A percentile compares a stretch with the other conserved stretches of the same genome.
Conservation (phyloP, 37 sponge, comb jelly and placozoan genomes). For the Aplysina aerophoba region DNA sequence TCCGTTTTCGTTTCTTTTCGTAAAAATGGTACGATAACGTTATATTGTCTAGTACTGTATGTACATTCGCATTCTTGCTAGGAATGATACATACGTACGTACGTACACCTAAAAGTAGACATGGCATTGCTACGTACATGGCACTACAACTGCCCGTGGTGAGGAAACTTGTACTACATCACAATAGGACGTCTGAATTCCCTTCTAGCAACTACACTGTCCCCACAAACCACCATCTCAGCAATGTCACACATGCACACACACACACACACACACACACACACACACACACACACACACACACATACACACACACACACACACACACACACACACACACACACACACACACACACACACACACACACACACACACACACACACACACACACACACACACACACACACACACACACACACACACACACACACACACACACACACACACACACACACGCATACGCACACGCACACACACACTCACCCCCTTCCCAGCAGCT, state of each 20-base stretch:
- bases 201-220: no score
- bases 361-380: slow-evolving; percentile 42
- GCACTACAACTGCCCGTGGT: no score
- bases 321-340: slow-evolving; percentile 32
- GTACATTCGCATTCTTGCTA: no score
- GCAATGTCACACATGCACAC: slow-evolving; percentile 37
- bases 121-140: no score
- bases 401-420: slow-evolving; percentile 43
- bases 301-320: slow-evolving; percentile 37
- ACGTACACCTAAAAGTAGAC: no score
- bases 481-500: slow-evolving; percentile 24
- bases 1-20: no score
- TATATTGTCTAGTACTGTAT: no score
- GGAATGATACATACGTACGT: no score
- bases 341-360: slow-evolving; percentile 40
- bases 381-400: slow-evolving; percentile 31
- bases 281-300: slow-evolving; percentile 42
- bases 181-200: no score
- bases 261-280: slow-evolving; percentile 32
- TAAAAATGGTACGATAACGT: no score
- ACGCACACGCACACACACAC: slow-evolving; percentile 26
- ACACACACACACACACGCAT: slow-evolving; percentile 43
- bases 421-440: slow-evolving; percentile 47
- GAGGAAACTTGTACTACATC: no score
- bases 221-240: no score